These are phyloP conservation scores for Triplophysa tibetana DNA, from an alignment of 2,113 vertebrate species.

Conservation along the genomic window DNA sequence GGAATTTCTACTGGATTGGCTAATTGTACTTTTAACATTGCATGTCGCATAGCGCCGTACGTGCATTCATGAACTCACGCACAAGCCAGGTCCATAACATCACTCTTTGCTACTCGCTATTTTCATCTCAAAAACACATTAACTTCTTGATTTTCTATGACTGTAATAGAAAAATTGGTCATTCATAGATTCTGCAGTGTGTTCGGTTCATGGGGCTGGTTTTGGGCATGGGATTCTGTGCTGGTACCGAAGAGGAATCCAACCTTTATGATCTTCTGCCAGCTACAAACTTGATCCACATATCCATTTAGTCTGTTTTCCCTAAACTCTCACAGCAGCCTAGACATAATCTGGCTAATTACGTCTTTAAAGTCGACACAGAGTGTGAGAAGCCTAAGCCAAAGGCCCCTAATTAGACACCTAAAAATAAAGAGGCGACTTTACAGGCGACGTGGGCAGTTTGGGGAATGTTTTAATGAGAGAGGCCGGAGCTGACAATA, in stretches of 20 bases:
- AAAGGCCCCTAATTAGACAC: slow-evolving; percentile 72
- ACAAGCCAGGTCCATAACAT: not conserved
- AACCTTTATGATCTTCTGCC: slow-evolving; percentile 30
- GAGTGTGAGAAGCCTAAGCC: slow-evolving; percentile 58
- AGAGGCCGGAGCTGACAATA: slow-evolving; percentile 64
- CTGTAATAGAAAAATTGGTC: slow-evolving; percentile 7
- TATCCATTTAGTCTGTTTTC: slow-evolving; percentile 55
- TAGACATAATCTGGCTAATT: slow-evolving; percentile 71
- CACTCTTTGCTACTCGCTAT: not conserved
- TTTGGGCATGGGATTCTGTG: not conserved
- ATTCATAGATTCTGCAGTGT: slow-evolving; percentile 40
- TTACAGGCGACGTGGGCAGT: slow-evolving; percentile 66
- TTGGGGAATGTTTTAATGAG: slow-evolving; percentile 76
- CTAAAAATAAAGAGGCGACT: slow-evolving; percentile 70
- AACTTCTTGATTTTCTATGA: not conserved
- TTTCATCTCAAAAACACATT: not conserved
- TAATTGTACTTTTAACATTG: slow-evolving; percentile 25
- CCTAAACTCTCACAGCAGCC: slow-evolving; percentile 58
- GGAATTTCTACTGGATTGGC: slow-evolving; percentile 39
- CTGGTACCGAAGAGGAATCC: slow-evolving; percentile 30
- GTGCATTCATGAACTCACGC: not conserved
- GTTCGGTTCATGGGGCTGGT: slow-evolving; percentile 11
- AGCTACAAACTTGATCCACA: slow-evolving; percentile 43
- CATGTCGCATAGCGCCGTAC: not conserved
- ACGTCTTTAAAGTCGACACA: slow-evolving; percentile 74